phyloP scores from a whole-genome alignment of 2,888 invertebrate genomes.

The Caenorhabditis sp. region DNA sequence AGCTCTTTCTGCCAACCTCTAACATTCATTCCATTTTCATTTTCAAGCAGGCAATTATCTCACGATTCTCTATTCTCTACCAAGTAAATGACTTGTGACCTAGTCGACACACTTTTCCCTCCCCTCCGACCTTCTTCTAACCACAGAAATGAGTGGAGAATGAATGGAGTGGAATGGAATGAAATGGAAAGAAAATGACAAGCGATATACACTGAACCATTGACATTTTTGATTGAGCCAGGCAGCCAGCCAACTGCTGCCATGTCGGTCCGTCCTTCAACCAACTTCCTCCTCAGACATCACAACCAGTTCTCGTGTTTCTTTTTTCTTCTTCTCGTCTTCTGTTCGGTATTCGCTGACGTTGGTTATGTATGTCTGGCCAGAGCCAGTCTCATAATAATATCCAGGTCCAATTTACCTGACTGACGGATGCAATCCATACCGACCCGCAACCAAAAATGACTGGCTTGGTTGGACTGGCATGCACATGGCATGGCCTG shows the following conservation, averaged over 20 bases:
- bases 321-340: constrained; percentile 13
- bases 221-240: constrained; percentile 56
- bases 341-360: background rate
- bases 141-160: constrained; percentile 31
- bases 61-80: too few relatives aligned
- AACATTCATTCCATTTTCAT: too few relatives aligned
- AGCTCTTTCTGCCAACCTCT: too few relatives aligned
- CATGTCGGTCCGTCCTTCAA: constrained; percentile 9
- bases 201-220: constrained; percentile 45
- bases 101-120: constrained; percentile 40
- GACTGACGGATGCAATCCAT: constrained; percentile 45
- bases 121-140: constrained; percentile 43
- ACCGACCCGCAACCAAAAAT: background rate
- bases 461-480: too few relatives aligned
- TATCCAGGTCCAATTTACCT: constrained; percentile 4
- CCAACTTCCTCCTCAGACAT: constrained; percentile 38
- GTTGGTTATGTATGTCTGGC: too few relatives aligned
- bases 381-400: background rate
- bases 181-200: constrained; percentile 31
- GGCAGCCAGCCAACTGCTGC: constrained; percentile 49
- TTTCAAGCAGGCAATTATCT: constrained; percentile 46
- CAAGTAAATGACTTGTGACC: constrained; percentile 33
- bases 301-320: constrained; percentile 20
- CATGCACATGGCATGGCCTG: too few relatives aligned
- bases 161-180: too few relatives aligned